Conservation (phyloP, 2,113 vertebrate genomes). For the Chelonoidis abingdonii region DNA sequence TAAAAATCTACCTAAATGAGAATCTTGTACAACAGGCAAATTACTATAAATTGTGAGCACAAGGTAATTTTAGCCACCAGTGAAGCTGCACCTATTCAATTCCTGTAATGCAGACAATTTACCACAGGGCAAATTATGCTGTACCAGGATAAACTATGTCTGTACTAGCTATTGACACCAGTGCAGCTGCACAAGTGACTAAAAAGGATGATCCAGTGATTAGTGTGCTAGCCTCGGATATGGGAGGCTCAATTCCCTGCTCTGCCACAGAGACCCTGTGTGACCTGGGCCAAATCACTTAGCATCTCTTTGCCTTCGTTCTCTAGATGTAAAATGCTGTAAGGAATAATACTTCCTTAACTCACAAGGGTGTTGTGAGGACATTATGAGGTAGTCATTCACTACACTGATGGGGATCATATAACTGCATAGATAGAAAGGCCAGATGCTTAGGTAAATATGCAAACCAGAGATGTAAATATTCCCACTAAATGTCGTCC, state of each 20-base stretch:
- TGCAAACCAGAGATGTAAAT: constrained; percentile 27
- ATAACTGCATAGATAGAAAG: constrained; percentile 56
- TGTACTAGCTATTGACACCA: neutral
- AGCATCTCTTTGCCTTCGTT: neutral
- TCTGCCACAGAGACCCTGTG: neutral
- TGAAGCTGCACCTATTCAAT: neutral
- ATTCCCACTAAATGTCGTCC: constrained; percentile 36
- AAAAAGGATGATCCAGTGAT: neutral
- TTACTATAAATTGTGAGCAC: neutral
- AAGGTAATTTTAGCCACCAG: neutral
- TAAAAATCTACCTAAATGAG: neutral
- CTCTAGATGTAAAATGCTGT: neutral
- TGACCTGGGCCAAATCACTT: constrained; percentile 6
- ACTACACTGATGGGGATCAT: constrained; percentile 57
- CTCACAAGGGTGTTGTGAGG: neutral
- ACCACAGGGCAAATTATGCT: neutral
- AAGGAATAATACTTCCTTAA: neutral
- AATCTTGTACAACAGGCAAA: neutral
- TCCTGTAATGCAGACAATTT: neutral
- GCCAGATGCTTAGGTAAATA: constrained; percentile 45
- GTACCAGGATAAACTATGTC: neutral
- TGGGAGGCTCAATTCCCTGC: neutral
- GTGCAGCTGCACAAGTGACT: neutral
- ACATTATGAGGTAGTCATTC: constrained; percentile 34
- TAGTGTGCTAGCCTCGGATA: neutral